Base-by-base conservation (phyloP, 2,113 vertebrate species). In the Anoplopoma fimbria region DNA sequence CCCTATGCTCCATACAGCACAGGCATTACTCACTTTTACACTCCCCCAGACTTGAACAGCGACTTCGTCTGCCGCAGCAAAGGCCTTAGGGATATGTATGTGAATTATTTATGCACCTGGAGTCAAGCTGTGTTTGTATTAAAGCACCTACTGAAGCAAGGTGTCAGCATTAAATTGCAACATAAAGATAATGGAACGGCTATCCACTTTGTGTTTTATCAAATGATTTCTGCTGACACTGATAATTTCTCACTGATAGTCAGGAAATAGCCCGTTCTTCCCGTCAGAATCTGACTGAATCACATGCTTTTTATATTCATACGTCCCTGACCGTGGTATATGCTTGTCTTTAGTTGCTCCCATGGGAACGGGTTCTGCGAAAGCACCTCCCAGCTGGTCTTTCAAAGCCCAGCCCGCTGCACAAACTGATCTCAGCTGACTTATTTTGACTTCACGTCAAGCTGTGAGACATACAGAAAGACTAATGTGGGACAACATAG, bases 401-500 rank as follows among this genome's bases (percentile, higher is more conserved):
- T 55, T 79, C 77, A 61, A 1, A 68, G 75, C 13, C 27, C 42
- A 9, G 15, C 60, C 69, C 13, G 19, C 40, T 21, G 70, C 12
- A 69, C 71, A 64, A 69, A 65, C 58, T 76, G 75, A 84, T 83
- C 73, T 27, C 69, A 5, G 57, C 47, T 4, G 34, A 76, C 83
- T 86, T 88, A 72, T 86, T 89, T 86, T 88, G 82, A 88, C 79
- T 79, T 70, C 27, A 36, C 75, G 81, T 77, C 69, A 73, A 51
- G 72, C 68, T 72, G 67, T 3, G 81, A 75, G 81, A 70, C 79
- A 55, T 45, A 51, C 29, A 49, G 64, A 45, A 61, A 25, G 76
- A 29, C 81, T 80, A 70, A 79, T 74, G 75, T 77, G 81, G 86
- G 87, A 84, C 81, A 88, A 91, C 87, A 79, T 21, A 64, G 88